Conservation (phyloP, 2,113 vertebrate species). For the Corythoichthys haematopterus region DNA sequence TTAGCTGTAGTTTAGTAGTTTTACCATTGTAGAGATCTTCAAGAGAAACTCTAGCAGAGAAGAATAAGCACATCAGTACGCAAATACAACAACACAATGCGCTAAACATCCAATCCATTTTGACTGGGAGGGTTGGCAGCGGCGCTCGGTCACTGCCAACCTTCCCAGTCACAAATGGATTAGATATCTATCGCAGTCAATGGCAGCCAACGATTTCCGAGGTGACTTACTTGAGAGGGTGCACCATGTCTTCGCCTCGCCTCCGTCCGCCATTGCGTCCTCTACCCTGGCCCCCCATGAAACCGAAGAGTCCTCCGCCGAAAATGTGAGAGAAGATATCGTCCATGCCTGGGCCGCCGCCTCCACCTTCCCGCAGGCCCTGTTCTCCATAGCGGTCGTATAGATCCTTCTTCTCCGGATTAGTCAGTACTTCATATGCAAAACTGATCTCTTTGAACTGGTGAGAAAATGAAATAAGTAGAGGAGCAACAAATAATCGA, state of each 20-base stretch:
- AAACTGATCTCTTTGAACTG: slow-evolving; percentile 99
- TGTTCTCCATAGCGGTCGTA: slow-evolving; percentile 97
- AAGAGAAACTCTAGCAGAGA: slow-evolving; percentile 84
- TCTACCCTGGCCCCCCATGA: slow-evolving; percentile 91
- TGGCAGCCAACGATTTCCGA: too few relatives aligned
- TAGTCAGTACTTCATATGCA: slow-evolving; percentile 95
- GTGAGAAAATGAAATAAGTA: slow-evolving; percentile 7
- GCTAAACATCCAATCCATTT: too few relatives aligned
- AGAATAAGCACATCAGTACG: slow-evolving; percentile 16
- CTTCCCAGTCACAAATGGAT: too few relatives aligned
- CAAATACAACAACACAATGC: too few relatives aligned
- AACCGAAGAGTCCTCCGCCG: slow-evolving; percentile 93
- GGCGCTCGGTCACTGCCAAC: too few relatives aligned
- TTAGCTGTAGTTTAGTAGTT: slow-evolving; percentile 97
- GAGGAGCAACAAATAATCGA: too few relatives aligned
- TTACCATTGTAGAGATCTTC: slow-evolving; percentile 98
- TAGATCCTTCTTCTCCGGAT: slow-evolving; percentile 93
- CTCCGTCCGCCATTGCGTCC: slow-evolving; percentile 91
- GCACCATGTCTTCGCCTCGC: slow-evolving; percentile 97
- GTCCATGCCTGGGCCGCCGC: slow-evolving; percentile 92
- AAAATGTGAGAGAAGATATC: slow-evolving; percentile 99
- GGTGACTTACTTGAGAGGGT: slow-evolving; percentile 88
- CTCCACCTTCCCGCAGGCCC: slow-evolving; percentile 92
- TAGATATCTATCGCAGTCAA: too few relatives aligned
- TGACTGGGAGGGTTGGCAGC: too few relatives aligned